A percentile compares a stretch with the other conserved stretches of the same genome.
Conservation (phyloP, 2,888 invertebrate species). For the Timema podura region DNA sequence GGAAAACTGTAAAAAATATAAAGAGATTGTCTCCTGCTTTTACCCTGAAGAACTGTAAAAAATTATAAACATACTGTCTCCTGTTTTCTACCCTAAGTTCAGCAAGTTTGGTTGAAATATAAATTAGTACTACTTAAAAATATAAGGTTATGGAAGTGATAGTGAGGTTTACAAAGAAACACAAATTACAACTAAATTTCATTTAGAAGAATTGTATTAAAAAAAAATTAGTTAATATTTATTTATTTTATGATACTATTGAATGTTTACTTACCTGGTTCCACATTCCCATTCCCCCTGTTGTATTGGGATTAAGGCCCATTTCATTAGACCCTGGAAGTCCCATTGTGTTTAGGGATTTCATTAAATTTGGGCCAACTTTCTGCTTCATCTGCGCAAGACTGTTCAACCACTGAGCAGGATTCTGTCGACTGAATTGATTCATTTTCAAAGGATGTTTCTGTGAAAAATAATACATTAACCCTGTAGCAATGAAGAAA, state of each 20-base stretch:
- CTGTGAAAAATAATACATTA: constrained; percentile 50
- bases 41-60: too few relatives aligned
- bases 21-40: too few relatives aligned
- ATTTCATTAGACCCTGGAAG: constrained; percentile 29
- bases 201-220: too few relatives aligned
- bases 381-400: constrained; percentile 72
- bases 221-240: too few relatives aligned
- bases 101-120: too few relatives aligned
- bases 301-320: constrained; percentile 33
- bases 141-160: too few relatives aligned
- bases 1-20: too few relatives aligned
- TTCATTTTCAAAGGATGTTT: constrained; percentile 88
- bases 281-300: constrained; percentile 36
- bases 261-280: constrained; percentile 28
- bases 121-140: too few relatives aligned
- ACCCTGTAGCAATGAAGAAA: neutral
- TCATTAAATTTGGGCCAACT: constrained; percentile 45
- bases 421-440: constrained; percentile 79
- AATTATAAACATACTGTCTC: too few relatives aligned
- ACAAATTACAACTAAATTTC: too few relatives aligned
- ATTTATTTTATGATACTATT: neutral
- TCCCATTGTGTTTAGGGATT: constrained; percentile 28
- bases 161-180: too few relatives aligned
- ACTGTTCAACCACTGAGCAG: constrained; percentile 75
- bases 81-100: too few relatives aligned